Conservation (phyloP, 1,140 invertebrate genomes). For the Cherax quadricarinatus region DNA sequence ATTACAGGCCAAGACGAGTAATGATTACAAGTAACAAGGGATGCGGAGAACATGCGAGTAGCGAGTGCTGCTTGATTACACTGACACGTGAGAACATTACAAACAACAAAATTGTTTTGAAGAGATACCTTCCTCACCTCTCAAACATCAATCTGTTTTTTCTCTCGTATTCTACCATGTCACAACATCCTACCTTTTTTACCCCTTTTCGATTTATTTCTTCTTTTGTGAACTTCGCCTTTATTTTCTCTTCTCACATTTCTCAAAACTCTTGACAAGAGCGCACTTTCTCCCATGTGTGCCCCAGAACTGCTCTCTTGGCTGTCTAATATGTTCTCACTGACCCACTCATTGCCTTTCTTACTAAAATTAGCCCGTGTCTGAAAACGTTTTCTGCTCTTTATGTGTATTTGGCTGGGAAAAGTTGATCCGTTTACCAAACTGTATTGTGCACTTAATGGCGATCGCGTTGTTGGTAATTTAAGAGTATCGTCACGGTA, state of each 20-base stretch:
- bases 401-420: neutral
- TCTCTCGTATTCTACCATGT: neutral
- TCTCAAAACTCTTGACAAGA: constrained; percentile 13
- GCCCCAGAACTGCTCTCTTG: neutral
- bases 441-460: no score
- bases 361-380: constrained; percentile 32
- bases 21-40: neutral
- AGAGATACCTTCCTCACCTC: neutral
- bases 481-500: no score
- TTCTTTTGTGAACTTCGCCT: constrained; percentile 19
- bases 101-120: neutral
- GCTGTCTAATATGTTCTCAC: neutral
- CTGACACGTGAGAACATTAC: neutral
- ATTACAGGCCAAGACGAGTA: neutral
- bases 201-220: constrained; percentile 22
- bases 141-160: neutral
- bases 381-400: constrained; percentile 3
- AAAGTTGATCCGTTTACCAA: neutral
- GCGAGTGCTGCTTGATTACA: neutral
- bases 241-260: constrained; percentile 8
- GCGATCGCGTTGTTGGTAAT: no score
- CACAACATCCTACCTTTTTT: constrained; percentile 29
- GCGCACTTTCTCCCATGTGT: neutral
- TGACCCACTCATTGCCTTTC: neutral
- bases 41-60: neutral